A percentile compares a stretch with the other conserved stretches of the same genome.
Conservation (phyloP, 1,140 invertebrate genomes). For the Drosophila parvula region DNA sequence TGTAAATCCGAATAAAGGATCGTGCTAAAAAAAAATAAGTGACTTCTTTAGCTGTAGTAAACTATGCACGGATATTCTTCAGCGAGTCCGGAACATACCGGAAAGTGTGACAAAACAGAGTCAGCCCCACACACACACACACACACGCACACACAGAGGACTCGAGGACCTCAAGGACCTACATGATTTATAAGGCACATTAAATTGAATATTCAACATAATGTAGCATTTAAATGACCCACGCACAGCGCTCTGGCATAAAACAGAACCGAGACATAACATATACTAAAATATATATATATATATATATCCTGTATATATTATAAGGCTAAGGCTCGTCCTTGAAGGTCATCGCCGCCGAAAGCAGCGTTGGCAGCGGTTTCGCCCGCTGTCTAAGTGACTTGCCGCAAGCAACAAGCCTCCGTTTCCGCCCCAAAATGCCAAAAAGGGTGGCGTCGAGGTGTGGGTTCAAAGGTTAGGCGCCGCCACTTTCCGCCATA, state of each 20-base stretch:
- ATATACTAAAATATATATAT: background rate
- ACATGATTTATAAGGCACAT: slow-evolving; percentile 80
- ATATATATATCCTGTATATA: slow-evolving; percentile 4
- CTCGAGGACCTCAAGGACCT: slow-evolving; percentile 57
- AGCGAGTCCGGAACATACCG: background rate
- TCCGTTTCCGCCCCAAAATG: background rate
- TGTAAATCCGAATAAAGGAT: slow-evolving; percentile 10
- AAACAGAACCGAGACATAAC: slow-evolving; percentile 23
- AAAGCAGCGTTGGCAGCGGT: background rate
- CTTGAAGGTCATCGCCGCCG: slow-evolving; percentile 21
- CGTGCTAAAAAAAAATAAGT: slow-evolving; percentile 2
- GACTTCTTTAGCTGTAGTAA: slow-evolving; percentile 4
- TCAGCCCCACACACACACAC: background rate
- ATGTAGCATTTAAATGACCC: slow-evolving; percentile 79
- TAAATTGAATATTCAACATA: slow-evolving; percentile 82
- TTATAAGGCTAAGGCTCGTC: slow-evolving; percentile 2
- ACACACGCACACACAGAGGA: background rate
- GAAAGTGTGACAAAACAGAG: slow-evolving; percentile 36
- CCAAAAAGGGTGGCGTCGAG: background rate
- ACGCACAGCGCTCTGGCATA: slow-evolving; percentile 44
- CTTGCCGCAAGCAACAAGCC: slow-evolving; percentile 12
- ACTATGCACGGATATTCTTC: too few species aligned
- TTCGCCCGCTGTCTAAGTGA: background rate
- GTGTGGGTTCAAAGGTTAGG: background rate
- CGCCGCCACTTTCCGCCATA: slow-evolving; percentile 4